Conservation (phyloP, 1,140 invertebrate genomes). For the Eumeta japonica region DNA sequence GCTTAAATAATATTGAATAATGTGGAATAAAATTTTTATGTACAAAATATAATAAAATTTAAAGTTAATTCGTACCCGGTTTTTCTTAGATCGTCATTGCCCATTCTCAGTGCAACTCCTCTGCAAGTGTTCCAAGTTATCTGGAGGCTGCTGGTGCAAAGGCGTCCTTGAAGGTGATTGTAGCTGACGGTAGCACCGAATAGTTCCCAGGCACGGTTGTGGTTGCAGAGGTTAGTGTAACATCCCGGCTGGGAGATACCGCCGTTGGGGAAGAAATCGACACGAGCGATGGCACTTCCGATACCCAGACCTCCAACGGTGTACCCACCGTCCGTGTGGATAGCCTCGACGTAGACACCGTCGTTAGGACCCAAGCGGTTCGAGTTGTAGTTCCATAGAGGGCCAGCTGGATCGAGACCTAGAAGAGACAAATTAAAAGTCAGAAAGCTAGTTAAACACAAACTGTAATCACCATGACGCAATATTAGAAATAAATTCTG, state of each 20-base stretch:
- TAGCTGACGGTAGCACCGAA: not conserved
- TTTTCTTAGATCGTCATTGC: not conserved
- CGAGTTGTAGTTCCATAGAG: conserved; percentile 22
- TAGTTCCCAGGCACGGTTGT: not conserved
- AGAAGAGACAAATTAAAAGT: conserved; percentile 7
- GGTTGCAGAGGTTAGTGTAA: conserved; percentile 6
- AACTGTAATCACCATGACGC: too few relatives aligned
- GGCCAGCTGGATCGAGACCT: conserved; percentile 55
- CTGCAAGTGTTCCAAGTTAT: not conserved
- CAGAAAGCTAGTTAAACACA: too few relatives aligned
- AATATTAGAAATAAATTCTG: too few relatives aligned
- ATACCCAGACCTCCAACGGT: conserved; percentile 46
- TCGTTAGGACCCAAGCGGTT: conserved; percentile 54
- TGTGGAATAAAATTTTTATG: conserved; percentile 18
- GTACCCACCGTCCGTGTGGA: conserved; percentile 60
- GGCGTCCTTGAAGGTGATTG: not conserved
- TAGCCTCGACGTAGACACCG: conserved; percentile 60
- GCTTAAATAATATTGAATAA: not conserved
- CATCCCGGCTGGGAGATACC: conserved; percentile 50
- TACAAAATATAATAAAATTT: conserved; percentile 9
- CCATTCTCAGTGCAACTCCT: not conserved
- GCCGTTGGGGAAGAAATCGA: conserved; percentile 62
- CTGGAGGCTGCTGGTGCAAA: not conserved
- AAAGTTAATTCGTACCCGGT: not conserved
- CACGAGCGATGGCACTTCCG: conserved; percentile 27